phyloP scores from a whole-genome alignment of 2,888 invertebrate genomes.

The Silvanus unidentatus region DNA sequence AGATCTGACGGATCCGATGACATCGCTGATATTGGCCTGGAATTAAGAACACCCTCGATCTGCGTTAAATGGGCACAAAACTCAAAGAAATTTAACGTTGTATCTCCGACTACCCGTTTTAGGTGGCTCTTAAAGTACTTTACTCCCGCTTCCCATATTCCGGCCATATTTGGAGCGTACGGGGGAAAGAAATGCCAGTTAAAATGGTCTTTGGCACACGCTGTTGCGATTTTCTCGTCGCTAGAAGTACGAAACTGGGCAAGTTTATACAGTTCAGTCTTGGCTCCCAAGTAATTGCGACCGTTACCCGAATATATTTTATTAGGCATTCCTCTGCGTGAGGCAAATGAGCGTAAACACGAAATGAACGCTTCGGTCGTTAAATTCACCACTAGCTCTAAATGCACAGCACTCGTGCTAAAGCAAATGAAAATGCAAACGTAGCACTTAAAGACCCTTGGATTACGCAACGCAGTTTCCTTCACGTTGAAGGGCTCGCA shows the following conservation, averaged over 20 bases:
- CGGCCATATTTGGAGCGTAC: slow-evolving; percentile 25
- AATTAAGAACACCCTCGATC: slow-evolving; percentile 1
- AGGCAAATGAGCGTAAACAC: slow-evolving; percentile 13
- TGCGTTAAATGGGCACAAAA: neutral
- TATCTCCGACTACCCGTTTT: neutral
- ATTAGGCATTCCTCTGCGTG: slow-evolving; percentile 11
- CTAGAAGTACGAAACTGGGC: neutral
- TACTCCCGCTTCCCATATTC: slow-evolving; percentile 1
- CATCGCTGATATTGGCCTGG: slow-evolving; percentile 13
- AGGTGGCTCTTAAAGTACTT: slow-evolving; percentile 9
- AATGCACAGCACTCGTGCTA: slow-evolving; percentile 14
- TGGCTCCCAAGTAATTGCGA: slow-evolving; percentile 15
- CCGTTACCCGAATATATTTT: slow-evolving; percentile 17
- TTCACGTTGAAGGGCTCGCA: slow-evolving; percentile 19
- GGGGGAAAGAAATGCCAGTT: slow-evolving; percentile 31
- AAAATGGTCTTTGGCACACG: slow-evolving; percentile 12
- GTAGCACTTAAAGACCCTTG: slow-evolving; percentile 11
- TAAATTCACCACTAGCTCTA: slow-evolving; percentile 15
- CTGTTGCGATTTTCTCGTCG: neutral
- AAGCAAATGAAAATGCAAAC: slow-evolving; percentile 16
- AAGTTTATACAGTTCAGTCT: slow-evolving; percentile 1
- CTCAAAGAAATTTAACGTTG: neutral
- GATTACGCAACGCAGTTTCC: slow-evolving; percentile 11
- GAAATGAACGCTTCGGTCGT: slow-evolving; percentile 10
- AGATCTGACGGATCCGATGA: slow-evolving; percentile 20